These are phyloP conservation scores for Odocoileus virginianus DNA, from an alignment of 2,113 vertebrate genomes.

Conservation along the genomic window DNA sequence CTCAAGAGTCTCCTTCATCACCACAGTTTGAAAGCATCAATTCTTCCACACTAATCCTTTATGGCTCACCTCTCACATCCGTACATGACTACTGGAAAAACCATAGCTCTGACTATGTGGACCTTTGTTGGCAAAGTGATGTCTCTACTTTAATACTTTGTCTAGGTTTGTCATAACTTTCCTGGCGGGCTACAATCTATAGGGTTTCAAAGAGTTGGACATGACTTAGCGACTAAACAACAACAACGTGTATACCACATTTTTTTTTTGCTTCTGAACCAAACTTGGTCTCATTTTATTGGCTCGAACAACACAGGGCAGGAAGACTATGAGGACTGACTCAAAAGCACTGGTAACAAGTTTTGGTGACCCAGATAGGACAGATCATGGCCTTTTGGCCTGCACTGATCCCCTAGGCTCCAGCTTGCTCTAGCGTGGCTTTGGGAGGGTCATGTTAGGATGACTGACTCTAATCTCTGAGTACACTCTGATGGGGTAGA, in stretches of 20 bases:
- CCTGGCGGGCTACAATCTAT: accelerated
- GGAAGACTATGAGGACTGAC: neutral
- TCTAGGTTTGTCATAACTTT: neutral
- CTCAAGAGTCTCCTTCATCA: neutral
- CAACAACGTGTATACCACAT: neutral
- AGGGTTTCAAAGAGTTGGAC: neutral
- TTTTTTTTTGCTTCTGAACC: neutral
- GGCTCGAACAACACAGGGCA: neutral
- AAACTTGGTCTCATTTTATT: neutral
- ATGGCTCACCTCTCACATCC: neutral
- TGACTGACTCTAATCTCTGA: neutral
- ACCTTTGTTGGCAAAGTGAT: neutral
- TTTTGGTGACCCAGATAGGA: neutral
- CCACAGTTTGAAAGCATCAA: neutral
- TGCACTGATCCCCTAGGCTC: neutral
- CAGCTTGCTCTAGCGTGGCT: neutral
- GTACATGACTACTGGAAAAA: neutral
- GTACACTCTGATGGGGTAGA: neutral
- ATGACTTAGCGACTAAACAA: neutral
- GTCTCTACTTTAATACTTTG: neutral
- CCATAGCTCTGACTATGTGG: neutral
- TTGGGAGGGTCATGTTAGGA: neutral
- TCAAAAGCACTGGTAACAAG: neutral
- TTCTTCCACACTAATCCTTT: neutral
- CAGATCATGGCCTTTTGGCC: neutral